phyloP scores from a whole-genome alignment of 1,140 invertebrate species.

The Heliconius congener region DNA sequence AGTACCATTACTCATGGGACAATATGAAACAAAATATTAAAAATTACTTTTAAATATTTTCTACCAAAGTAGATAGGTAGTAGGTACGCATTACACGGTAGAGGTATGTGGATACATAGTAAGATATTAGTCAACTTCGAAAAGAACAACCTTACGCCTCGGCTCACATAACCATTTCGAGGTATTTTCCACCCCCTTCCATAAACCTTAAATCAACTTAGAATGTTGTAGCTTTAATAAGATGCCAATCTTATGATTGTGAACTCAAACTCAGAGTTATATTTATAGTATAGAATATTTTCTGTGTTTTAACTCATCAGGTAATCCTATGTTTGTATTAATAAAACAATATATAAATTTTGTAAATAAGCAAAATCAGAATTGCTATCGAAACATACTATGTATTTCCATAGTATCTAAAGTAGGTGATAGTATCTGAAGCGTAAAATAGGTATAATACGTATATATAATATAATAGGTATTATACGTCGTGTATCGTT shows the following conservation, averaged over 20 bases:
- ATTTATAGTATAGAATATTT: too few species aligned
- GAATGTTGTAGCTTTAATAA: background rate
- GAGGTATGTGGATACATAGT: background rate
- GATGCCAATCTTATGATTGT: background rate
- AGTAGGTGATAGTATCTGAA: slow-evolving; percentile 19
- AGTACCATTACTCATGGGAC: background rate
- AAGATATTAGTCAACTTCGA: background rate
- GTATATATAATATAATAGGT: background rate
- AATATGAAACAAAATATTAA: background rate
- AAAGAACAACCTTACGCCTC: background rate
- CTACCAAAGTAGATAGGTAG: background rate
- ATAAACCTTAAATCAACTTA: background rate
- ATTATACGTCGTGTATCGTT: slow-evolving; percentile 7
- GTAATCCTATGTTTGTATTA: background rate
- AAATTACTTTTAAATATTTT: background rate
- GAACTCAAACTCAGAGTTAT: too few species aligned
- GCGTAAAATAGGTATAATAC: slow-evolving; percentile 19
- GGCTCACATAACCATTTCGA: background rate
- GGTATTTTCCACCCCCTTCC: background rate
- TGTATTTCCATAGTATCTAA: background rate
- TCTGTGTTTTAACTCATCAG: too few species aligned
- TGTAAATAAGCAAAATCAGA: background rate
- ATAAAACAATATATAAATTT: background rate
- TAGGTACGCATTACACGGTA: background rate
- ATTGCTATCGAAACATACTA: background rate